Conservation (phyloP, 2,888 invertebrate genomes). For the Asteroscopus sphinx region DNA sequence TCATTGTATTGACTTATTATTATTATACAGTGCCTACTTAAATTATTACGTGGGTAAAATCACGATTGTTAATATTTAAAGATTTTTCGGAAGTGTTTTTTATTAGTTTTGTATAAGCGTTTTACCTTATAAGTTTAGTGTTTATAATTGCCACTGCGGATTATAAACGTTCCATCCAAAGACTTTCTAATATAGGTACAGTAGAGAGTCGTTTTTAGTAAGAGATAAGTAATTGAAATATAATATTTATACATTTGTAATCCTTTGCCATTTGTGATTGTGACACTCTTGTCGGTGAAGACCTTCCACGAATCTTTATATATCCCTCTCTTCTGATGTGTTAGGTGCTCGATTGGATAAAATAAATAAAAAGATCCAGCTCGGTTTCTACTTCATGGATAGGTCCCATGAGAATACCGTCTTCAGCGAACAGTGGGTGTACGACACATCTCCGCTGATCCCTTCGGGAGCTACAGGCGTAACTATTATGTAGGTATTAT, state of each 20-base stretch:
- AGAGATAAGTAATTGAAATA: no score
- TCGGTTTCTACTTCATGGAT: no score
- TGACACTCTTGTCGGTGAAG: no score
- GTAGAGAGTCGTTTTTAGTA: no score
- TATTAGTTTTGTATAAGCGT: neutral
- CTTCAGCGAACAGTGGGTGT: constrained; percentile 10
- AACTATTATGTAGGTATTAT: constrained; percentile 7
- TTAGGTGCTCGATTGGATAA: no score
- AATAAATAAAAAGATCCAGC: no score
- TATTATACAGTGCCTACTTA: constrained; percentile 15
- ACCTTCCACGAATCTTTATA: no score
- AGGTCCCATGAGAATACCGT: neutral
- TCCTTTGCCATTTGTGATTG: no score
- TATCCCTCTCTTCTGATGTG: no score
- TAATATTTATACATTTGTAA: no score
- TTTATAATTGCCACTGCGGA: neutral
- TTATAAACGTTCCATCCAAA: neutral
- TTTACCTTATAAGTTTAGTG: neutral
- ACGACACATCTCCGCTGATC: neutral
- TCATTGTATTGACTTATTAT: constrained; percentile 26
- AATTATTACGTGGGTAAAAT: constrained; percentile 23
- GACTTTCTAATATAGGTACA: no score
- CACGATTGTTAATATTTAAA: constrained; percentile 21
- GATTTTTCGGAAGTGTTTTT: constrained; percentile 18
- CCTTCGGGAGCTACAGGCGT: neutral